A percentile compares a stretch with the other conserved stretches of the same genome.
These are phyloP conservation scores for Hydrotaea cyrtoneurina DNA, from an alignment of 2,888 invertebrate genomes.

Conservation along the genomic window DNA sequence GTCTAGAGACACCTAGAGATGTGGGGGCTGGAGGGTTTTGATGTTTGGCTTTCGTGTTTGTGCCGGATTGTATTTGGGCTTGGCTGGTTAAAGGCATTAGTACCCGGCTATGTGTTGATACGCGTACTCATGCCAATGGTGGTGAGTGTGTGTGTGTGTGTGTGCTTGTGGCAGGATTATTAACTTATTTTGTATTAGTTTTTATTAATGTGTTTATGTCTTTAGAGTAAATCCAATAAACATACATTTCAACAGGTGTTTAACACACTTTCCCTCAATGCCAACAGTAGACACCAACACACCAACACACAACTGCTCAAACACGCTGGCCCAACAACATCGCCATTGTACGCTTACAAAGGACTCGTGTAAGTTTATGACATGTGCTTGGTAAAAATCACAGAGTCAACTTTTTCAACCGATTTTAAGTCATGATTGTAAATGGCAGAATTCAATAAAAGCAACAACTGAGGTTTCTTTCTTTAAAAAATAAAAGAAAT, in stretches of 20 bases:
- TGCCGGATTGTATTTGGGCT: conserved; percentile 14
- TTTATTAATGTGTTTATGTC: conserved; percentile 65
- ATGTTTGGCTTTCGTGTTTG: conserved; percentile 20
- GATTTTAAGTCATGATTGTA: too few relatives aligned
- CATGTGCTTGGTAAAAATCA: not conserved
- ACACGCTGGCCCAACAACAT: too few relatives aligned
- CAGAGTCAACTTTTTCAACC: too few relatives aligned
- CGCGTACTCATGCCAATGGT: too few relatives aligned
- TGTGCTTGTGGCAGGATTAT: conserved; percentile 66
- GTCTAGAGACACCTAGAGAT: conserved; percentile 13
- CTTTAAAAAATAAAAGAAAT: too few relatives aligned
- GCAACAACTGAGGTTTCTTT: too few relatives aligned
- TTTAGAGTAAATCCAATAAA: conserved; percentile 45
- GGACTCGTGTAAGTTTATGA: not conserved
- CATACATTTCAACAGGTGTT: conserved; percentile 63
- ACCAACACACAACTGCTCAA: not conserved
- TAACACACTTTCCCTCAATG: conserved; percentile 26
- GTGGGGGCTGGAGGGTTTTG: conserved; percentile 1
- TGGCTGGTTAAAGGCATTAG: conserved; percentile 32
- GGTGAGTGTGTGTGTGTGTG: too few relatives aligned
- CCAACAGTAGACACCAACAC: not conserved
- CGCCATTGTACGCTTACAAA: too few relatives aligned
- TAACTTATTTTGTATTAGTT: conserved; percentile 67
- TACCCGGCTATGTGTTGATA: conserved; percentile 42
- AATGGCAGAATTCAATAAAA: too few relatives aligned